Base-by-base conservation (phyloP, 2,888 invertebrate species). In the Dicyrtomina minuta region DNA sequence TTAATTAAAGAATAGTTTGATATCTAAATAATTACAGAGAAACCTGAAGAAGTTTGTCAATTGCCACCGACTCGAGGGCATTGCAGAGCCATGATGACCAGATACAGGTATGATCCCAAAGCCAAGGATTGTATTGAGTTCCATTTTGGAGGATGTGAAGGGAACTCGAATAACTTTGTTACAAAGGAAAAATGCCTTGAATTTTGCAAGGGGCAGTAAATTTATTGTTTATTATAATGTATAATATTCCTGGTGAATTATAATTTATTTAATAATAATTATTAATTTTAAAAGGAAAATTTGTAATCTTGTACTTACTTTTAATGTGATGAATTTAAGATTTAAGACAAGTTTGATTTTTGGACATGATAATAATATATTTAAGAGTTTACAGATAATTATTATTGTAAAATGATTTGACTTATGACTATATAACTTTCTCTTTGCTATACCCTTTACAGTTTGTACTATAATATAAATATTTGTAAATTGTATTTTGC, bases 141-240 rank as follows among this genome's bases (percentile, higher is more conserved):
- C 79, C 84, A 83, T 73, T 86, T 84, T 73, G 86, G 86, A 3
- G 86, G 86, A 66, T 86, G 86, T 75, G 84, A 83, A 78, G 85
- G 86, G 72, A 86, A 86, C 75, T 83, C 82, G 69, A 86, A 86
- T 78, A 86, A 86, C 74, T 86, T 86, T 79, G 74, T 81, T 68
- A 82, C 83, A 70, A 81, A 83, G 74, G 82, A 83, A 72, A 81
- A 82, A 65, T 86, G 86, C 77, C 82, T 83, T 82, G 80, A 81
- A 49, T 81, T 81, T 71, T 86, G 86, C 75, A 79, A 82, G 76
- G 84, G 84, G 27, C 77, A 77, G 58, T 77, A 71, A 70, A 60
- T 13, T 15, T 26, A 17, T 55, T 44, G n/a, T n/a, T n/a, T n/a
- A n/a, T n/a, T n/a, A n/a, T n/a, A n/a, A n/a, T n/a, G n/a, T n/a